phyloP scores from a whole-genome alignment of 2,888 invertebrate genomes.

The Megamerina dolium region DNA sequence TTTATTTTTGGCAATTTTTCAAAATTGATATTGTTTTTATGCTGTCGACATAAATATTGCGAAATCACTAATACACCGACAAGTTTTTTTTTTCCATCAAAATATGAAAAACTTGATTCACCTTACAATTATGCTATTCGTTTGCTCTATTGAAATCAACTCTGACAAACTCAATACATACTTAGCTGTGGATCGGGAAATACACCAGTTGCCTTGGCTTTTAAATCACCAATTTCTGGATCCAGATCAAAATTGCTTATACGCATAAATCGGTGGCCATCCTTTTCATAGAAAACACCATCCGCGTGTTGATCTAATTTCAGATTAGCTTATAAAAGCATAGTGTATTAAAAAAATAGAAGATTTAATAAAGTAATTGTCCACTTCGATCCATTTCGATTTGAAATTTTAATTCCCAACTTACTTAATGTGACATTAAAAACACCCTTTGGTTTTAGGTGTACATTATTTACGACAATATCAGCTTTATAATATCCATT shows the following conservation, averaged over 20 bases:
- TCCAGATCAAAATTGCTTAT: slow-evolving; percentile 56
- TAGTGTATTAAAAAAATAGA: neutral
- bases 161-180: slow-evolving; percentile 54
- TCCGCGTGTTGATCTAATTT: slow-evolving; percentile 30
- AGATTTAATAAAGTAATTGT: no score
- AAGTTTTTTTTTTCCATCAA: no score
- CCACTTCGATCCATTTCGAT: no score
- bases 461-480: slow-evolving; percentile 56
- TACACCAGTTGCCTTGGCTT: slow-evolving; percentile 55
- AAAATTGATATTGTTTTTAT: no score
- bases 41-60: no score
- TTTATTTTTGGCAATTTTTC: no score
- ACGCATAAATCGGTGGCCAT: slow-evolving; percentile 53
- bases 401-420: slow-evolving; percentile 30
- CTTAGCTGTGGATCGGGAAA: slow-evolving; percentile 61
- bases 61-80: no score
- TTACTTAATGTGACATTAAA: slow-evolving; percentile 58
- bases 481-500: slow-evolving; percentile 59
- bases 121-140: no score
- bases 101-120: no score
- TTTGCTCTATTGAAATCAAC: no score
- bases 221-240: slow-evolving; percentile 60
- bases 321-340: slow-evolving; percentile 29
- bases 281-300: slow-evolving; percentile 53
- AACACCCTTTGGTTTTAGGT: slow-evolving; percentile 56